Conservation (phyloP, 2,797 vertebrate species). For the Hippocampus kuda region DNA sequence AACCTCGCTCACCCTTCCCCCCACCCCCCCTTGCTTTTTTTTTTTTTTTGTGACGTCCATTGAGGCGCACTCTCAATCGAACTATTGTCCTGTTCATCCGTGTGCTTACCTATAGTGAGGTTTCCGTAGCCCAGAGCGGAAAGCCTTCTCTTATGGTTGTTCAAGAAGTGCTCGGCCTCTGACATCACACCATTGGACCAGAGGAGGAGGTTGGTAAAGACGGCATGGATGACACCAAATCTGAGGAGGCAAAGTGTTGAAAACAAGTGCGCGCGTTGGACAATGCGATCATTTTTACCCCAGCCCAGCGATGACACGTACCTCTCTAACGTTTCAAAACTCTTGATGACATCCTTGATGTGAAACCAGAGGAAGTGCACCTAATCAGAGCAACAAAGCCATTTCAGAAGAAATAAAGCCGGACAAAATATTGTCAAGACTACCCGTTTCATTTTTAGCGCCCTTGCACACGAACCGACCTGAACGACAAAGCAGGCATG, state of each 20-base stretch:
- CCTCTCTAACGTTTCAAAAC: conserved; percentile 94
- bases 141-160: conserved; percentile 79
- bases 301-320: conserved; percentile 30
- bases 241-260: conserved; percentile 54
- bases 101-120: conserved; percentile 75
- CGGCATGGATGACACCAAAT: conserved; percentile 94
- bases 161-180: conserved; percentile 89
- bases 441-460: conserved; percentile 4
- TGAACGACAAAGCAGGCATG: conserved; percentile 59
- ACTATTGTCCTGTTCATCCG: conserved; percentile 54
- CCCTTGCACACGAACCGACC: conserved; percentile 15
- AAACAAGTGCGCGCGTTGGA: background rate
- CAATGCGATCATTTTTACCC: background rate
- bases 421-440: background rate
- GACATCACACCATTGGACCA: conserved; percentile 90
- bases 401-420: background rate
- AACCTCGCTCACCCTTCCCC: background rate
- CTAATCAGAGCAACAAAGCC: conserved; percentile 50
- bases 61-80: conserved; percentile 52
- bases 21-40: conserved; percentile 28
- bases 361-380: conserved; percentile 97
- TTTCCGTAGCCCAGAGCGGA: conserved; percentile 76
- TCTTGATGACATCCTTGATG: conserved; percentile 92
- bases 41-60: conserved; percentile 46
- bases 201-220: conserved; percentile 92